These are phyloP conservation scores for Tinamus major DNA, from an alignment of 2,797 vertebrate genomes.

Conservation along the genomic window DNA sequence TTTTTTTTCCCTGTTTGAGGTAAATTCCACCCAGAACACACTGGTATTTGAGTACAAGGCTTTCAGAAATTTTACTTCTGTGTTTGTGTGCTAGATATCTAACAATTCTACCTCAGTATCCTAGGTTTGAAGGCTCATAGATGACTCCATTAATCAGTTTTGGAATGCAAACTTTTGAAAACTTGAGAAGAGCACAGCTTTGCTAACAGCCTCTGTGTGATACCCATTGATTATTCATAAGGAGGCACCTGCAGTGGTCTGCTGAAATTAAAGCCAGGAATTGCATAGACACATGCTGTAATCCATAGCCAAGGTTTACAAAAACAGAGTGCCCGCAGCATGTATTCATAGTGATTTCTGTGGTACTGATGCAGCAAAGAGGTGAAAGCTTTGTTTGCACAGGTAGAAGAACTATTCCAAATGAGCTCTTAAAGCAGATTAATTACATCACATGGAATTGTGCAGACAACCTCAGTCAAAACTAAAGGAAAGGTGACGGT, in stretches of 20 bases:
- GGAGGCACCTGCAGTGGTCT: background rate
- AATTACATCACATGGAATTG: background rate
- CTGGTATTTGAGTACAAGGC: background rate
- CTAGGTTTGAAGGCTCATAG: background rate
- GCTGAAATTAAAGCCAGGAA: background rate
- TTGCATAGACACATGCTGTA: background rate
- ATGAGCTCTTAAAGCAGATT: background rate
- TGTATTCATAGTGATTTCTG: background rate
- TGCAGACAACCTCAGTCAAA: background rate
- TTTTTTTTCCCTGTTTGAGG: background rate
- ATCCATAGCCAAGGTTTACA: background rate
- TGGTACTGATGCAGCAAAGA: background rate
- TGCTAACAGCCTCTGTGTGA: background rate
- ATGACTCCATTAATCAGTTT: background rate
- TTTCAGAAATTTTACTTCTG: background rate
- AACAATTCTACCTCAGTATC: background rate
- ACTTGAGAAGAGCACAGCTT: background rate
- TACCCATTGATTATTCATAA: background rate
- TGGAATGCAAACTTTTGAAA: background rate
- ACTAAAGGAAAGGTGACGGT: background rate
- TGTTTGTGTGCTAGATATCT: background rate
- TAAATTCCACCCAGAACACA: background rate
- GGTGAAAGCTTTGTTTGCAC: background rate
- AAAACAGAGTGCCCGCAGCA: accelerated
- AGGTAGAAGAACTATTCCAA: background rate